Evolutionary conservation across 2,888 invertebrate genomes (phyloP).

Genomic region (Electrophaes corylata): DNA sequence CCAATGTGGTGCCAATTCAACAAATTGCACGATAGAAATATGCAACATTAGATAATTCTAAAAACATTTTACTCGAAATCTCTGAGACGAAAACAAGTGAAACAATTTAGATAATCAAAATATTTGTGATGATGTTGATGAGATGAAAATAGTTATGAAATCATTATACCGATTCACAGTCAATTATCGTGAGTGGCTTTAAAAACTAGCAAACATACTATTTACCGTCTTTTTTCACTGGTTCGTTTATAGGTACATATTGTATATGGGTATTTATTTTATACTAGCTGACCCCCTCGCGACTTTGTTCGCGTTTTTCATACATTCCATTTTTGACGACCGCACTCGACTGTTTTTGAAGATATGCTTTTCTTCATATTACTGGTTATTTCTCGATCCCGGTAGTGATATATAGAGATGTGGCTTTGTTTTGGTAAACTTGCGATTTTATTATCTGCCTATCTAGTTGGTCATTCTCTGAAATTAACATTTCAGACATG

Average conservation of each 20-base stretch:
- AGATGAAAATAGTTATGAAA: neutral
- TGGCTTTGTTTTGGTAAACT: no score
- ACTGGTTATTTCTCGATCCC: no score
- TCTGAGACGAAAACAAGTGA: neutral
- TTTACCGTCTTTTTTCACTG: neutral
- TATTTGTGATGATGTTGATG: neutral
- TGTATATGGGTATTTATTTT: no score
- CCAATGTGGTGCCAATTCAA: no score
- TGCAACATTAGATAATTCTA: neutral
- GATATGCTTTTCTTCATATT: neutral
- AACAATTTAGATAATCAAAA: slow-evolving; percentile 4
- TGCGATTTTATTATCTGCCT: no score
- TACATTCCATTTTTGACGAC: no score
- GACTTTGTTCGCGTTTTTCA: no score
- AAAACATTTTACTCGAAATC: neutral
- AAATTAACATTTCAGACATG: no score
- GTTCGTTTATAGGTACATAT: neutral
- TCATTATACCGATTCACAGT: neutral
- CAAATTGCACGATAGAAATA: no score
- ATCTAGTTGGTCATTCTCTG: no score
- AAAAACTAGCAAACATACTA: neutral
- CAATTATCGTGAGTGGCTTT: neutral
- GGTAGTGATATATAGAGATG: neutral
- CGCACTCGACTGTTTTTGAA: no score
- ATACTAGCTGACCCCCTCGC: no score